Evolutionary conservation across 1,140 invertebrate genomes (phyloP).

Genomic region (Diabrotica virgifera): DNA sequence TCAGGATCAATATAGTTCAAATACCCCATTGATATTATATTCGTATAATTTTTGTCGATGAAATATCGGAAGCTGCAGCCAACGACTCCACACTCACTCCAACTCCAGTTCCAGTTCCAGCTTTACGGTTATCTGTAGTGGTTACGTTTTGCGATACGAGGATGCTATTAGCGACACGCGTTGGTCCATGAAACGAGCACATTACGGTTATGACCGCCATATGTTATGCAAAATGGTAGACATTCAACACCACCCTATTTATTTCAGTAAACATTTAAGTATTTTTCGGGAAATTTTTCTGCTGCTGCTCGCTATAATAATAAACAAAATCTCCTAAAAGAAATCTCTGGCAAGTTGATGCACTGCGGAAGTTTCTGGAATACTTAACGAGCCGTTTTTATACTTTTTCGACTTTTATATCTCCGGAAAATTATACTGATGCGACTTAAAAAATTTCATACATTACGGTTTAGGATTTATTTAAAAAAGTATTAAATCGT

Average conservation of each 20-base stretch:
- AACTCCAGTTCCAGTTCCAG: no score
- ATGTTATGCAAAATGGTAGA: conserved; percentile 11
- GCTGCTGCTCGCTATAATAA: conserved; percentile 15
- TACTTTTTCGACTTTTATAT: not conserved
- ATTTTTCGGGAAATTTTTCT: conserved; percentile 6
- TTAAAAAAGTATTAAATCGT: no score
- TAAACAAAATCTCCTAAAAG: not conserved
- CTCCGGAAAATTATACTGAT: not conserved
- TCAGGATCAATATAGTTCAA: no score
- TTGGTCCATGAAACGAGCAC: conserved; percentile 9
- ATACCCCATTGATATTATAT: no score
- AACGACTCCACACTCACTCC: no score
- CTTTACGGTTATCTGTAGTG: conserved; percentile 4
- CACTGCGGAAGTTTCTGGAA: not conserved
- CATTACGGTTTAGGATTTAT: no score
- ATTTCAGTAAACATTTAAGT: conserved; percentile 8
- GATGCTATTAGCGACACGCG: conserved; percentile 11
- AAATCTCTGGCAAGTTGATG: not conserved
- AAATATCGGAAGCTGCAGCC: no score
- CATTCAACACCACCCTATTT: conserved; percentile 9
- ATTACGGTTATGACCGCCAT: conserved; percentile 11
- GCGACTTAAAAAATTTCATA: no score
- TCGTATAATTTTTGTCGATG: no score
- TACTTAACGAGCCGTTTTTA: not conserved
- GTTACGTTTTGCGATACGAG: conserved; percentile 4